These are phyloP conservation scores for Danio kyathit DNA, from an alignment of 2,797 vertebrate species.

Conservation along the genomic window DNA sequence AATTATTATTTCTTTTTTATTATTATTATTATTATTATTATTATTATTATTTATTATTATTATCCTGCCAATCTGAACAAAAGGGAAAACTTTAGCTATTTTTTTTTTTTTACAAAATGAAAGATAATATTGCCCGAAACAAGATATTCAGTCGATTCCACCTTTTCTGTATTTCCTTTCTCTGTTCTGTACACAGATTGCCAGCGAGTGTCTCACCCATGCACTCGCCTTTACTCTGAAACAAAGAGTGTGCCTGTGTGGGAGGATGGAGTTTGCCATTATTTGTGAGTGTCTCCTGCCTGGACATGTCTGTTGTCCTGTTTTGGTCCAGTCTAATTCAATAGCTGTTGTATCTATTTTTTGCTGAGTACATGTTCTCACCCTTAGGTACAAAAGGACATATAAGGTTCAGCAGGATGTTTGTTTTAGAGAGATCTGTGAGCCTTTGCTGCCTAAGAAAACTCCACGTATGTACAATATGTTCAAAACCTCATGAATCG, in stretches of 20 bases:
- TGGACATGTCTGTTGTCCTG: not conserved
- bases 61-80: not conserved
- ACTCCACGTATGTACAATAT: slow-evolving; percentile 78
- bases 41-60: too few species aligned
- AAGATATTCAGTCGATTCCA: not conserved
- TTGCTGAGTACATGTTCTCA: slow-evolving; percentile 41
- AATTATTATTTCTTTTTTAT: too few species aligned
- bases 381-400: slow-evolving; percentile 88
- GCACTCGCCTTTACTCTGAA: slow-evolving; percentile 94
- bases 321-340: not conserved
- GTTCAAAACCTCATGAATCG: not conserved
- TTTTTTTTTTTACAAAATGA: not conserved
- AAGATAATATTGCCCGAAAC: not conserved
- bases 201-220: slow-evolving; percentile 89
- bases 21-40: too few species aligned
- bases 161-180: slow-evolving; percentile 25
- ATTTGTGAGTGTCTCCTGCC: slow-evolving; percentile 85
- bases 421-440: slow-evolving; percentile 93
- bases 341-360: not conserved
- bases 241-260: slow-evolving; percentile 93
- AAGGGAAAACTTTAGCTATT: too few species aligned
- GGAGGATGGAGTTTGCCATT: slow-evolving; percentile 92
- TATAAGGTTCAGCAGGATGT: slow-evolving; percentile 92
- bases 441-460: slow-evolving; percentile 75
- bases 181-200: slow-evolving; percentile 82